Conservation (phyloP, 2,888 invertebrate species). For the Lithophane leautieri region DNA sequence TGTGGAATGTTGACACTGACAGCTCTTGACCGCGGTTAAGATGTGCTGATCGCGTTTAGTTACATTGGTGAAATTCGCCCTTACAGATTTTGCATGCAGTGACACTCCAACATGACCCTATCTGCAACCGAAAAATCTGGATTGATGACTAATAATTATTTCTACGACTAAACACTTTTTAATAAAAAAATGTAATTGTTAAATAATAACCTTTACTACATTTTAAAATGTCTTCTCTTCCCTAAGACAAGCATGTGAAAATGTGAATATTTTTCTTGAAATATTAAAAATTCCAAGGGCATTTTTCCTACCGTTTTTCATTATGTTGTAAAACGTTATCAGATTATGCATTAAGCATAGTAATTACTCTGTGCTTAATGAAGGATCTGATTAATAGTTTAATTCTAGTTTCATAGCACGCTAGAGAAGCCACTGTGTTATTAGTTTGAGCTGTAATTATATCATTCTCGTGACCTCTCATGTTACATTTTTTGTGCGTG, state of each 20-base stretch:
- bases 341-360: constrained; percentile 50
- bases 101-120: not conserved
- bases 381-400: constrained; percentile 56
- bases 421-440: constrained; percentile 39
- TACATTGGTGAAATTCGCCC: too few species aligned
- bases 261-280: not conserved
- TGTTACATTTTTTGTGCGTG: constrained; percentile 56
- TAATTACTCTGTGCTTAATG: constrained; percentile 54
- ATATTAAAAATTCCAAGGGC: not conserved
- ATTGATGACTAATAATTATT: not conserved
- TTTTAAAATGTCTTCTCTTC: too few species aligned
- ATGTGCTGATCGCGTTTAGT: too few species aligned
- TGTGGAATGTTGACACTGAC: too few species aligned
- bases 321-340: constrained; percentile 45
- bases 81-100: not conserved
- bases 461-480: constrained; percentile 51
- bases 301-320: constrained; percentile 28
- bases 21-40: too few species aligned
- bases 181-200: too few species aligned
- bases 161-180: too few species aligned
- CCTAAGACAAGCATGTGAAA: too few species aligned
- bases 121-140: not conserved
- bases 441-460: constrained; percentile 48
- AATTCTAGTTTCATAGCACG: constrained; percentile 44
- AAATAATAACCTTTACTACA: not conserved